phyloP scores from a whole-genome alignment of 2,797 vertebrate genomes.

The Oryzias dopingdopingensis region DNA sequence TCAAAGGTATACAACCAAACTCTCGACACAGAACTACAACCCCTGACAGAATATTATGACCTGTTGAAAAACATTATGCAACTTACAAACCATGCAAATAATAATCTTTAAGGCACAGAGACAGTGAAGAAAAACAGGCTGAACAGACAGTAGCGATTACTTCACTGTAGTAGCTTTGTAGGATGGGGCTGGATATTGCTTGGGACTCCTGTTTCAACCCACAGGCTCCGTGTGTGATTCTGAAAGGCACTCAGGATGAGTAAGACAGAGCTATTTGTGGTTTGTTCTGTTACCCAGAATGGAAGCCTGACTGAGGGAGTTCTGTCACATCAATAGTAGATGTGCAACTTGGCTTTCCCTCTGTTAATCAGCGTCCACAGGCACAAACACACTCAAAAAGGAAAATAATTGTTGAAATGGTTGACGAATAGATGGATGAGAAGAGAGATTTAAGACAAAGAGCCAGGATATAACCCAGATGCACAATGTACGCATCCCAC shows the following conservation, averaged over 20 bases:
- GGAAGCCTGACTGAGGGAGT: constrained; percentile 35
- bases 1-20: no score
- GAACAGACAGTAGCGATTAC: constrained; percentile 3
- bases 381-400: no score
- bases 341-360: constrained; percentile 32
- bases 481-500: constrained; percentile 47
- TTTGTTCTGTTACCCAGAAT: constrained; percentile 53
- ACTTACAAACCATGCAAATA: constrained; percentile 2
- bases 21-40: no score
- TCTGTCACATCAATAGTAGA: constrained; percentile 32
- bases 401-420: neutral
- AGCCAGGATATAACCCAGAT: constrained; percentile 38
- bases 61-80: constrained; percentile 12
- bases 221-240: constrained; percentile 44
- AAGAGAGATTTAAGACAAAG: constrained; percentile 10
- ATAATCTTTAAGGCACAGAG: constrained; percentile 5
- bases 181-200: constrained; percentile 25
- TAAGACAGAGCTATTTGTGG: constrained; percentile 58
- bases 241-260: constrained; percentile 53
- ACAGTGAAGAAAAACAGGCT: constrained; percentile 2
- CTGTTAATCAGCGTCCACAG: constrained; percentile 25
- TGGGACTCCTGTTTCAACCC: constrained; percentile 29
- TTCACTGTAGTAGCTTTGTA: constrained; percentile 23
- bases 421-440: constrained; percentile 19
- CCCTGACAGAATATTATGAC: constrained; percentile 11